Evolutionary conservation across 2,797 vertebrate genomes (phyloP).

Genomic region (Crenuchus spilurus): DNA sequence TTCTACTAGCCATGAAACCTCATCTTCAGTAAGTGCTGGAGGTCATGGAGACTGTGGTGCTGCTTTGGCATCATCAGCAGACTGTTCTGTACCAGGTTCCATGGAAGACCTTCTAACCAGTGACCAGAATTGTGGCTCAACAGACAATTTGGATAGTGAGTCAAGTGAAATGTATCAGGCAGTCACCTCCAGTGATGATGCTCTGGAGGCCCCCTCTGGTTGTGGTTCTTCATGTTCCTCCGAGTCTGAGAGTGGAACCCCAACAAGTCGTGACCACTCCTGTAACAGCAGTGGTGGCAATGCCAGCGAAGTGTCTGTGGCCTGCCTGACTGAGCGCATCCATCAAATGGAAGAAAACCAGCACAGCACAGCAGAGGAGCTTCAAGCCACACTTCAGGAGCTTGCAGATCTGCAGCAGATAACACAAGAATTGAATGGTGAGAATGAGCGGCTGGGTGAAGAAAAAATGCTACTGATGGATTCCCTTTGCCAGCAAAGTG

Average conservation of each 20-base stretch:
- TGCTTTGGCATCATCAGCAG: slow-evolving; percentile 85
- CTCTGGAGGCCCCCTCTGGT: slow-evolving; percentile 89
- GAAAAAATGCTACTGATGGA: slow-evolving; percentile 97
- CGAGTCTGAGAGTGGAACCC: slow-evolving; percentile 90
- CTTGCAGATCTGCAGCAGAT: slow-evolving; percentile 95
- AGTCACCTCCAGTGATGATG: slow-evolving; percentile 94
- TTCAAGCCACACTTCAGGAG: slow-evolving; percentile 95
- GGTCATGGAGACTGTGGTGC: slow-evolving; percentile 84
- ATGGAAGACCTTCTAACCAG: slow-evolving; percentile 92
- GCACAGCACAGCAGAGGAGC: slow-evolving; percentile 94
- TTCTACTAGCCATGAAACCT: slow-evolving; percentile 86
- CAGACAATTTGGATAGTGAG: slow-evolving; percentile 94
- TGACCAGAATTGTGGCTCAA: slow-evolving; percentile 88
- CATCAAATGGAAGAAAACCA: slow-evolving; percentile 99
- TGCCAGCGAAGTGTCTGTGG: slow-evolving; percentile 89
- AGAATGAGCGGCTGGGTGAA: slow-evolving; percentile 94
- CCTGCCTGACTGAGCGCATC: slow-evolving; percentile 93
- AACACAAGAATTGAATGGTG: slow-evolving; percentile 93
- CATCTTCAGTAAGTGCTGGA: slow-evolving; percentile 77
- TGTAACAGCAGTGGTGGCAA: slow-evolving; percentile 89
- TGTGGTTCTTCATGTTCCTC: slow-evolving; percentile 86
- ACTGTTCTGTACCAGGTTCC: slow-evolving; percentile 92
- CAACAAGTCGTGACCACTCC: slow-evolving; percentile 83
- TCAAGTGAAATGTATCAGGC: slow-evolving; percentile 96
- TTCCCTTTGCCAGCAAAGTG: slow-evolving; percentile 94